phyloP scores from a whole-genome alignment of 2,888 invertebrate species.

The Hydroisotoma schaefferi region DNA sequence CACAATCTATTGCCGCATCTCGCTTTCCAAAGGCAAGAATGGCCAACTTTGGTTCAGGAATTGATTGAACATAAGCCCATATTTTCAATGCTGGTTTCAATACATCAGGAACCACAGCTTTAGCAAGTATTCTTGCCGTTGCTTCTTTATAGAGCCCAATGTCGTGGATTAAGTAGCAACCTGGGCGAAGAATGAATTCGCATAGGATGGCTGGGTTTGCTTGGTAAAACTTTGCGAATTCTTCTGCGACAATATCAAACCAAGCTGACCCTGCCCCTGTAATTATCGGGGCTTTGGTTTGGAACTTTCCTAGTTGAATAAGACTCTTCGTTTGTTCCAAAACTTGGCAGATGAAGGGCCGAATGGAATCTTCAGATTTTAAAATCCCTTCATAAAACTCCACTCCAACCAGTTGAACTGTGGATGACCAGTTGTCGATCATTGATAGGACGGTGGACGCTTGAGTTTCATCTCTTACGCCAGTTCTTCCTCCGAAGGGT shows the following conservation, averaged over 20 bases:
- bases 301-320: not conserved
- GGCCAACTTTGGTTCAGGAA: constrained; percentile 30
- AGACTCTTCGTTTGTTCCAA: constrained; percentile 11
- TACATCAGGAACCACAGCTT: constrained; percentile 8
- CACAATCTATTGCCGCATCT: constrained; percentile 33
- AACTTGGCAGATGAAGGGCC: constrained; percentile 18
- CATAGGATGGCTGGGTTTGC: constrained; percentile 3
- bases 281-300: constrained; percentile 20
- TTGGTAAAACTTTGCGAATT: constrained; percentile 17
- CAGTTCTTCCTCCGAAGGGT: constrained; percentile 31
- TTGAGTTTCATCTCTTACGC: constrained; percentile 29
- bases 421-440: constrained; percentile 20
- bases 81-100: constrained; percentile 35
- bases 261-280: constrained; percentile 42
- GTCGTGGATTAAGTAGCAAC: constrained; percentile 42
- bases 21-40: constrained; percentile 39
- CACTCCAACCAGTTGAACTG: constrained; percentile 30
- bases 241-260: constrained; percentile 44
- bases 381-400: constrained; percentile 44
- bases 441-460: constrained; percentile 20
- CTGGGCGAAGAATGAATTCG: constrained; percentile 35
- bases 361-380: constrained; percentile 17
- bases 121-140: constrained; percentile 22
- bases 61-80: constrained; percentile 42
- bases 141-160: constrained; percentile 24